phyloP scores from a whole-genome alignment of 2,888 invertebrate genomes.

The Ypsolopha sequella region DNA sequence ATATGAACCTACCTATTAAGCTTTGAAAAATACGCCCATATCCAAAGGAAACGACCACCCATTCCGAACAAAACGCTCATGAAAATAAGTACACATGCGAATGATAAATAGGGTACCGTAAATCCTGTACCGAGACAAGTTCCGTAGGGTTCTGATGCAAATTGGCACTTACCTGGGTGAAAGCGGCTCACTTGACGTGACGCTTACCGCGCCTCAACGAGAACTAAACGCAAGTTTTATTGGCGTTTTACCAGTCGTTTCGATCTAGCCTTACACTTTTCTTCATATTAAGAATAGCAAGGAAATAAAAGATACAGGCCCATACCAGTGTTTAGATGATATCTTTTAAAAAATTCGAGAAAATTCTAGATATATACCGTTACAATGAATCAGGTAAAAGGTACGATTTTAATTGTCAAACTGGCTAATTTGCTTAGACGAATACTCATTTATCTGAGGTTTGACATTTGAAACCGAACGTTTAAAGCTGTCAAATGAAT shows the following conservation, averaged over 20 bases:
- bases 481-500: no score
- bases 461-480: no score
- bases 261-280: not conserved
- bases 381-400: no score
- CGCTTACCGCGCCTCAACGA: not conserved
- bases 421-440: no score
- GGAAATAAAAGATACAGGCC: not conserved
- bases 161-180: slow-evolving; percentile 2
- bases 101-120: slow-evolving; percentile 3
- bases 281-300: no score
- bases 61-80: no score
- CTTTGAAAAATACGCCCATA: no score
- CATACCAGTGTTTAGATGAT: not conserved
- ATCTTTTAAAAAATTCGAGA: not conserved
- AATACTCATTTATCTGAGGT: no score
- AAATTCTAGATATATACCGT: no score
- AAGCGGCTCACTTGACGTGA: slow-evolving; percentile 1
- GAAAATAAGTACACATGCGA: slow-evolving; percentile 4
- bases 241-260: not conserved
- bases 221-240: not conserved
- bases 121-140: not conserved
- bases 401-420: no score
- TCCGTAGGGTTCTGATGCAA: slow-evolving; percentile 2
- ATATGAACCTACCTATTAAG: not conserved
- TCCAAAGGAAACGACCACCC: no score